Percentiles rank a stretch among this genome's conserved stretches.
Conservation (phyloP, 2,113 vertebrate genomes). For the Dicaeum eximium region DNA sequence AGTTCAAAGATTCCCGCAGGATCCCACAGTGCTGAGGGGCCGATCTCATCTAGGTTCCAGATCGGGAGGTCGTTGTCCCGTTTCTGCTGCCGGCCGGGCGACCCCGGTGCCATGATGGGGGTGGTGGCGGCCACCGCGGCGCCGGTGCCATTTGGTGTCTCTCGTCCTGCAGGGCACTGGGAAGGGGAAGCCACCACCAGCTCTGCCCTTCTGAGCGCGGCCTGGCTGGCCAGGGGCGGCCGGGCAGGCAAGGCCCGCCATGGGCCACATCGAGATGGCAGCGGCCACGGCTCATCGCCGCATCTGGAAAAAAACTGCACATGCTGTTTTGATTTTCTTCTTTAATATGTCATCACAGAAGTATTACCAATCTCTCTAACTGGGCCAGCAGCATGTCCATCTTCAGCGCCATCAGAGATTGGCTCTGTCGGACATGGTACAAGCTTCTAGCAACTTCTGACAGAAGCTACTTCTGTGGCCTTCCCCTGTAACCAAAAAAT, state of each 20-base stretch:
- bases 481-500: accelerated
- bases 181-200: no score
- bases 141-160: neutral
- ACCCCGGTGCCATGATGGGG: accelerated
- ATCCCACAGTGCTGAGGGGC: neutral
- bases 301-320: no score
- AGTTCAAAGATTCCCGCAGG: neutral
- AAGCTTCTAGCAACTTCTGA: neutral
- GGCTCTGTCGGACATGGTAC: neutral
- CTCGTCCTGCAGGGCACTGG: accelerated
- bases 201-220: neutral
- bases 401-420: neutral
- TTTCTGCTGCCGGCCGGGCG: neutral
- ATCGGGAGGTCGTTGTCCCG: accelerated
- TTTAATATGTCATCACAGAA: neutral
- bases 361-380: neutral
- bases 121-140: accelerated
- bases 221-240: accelerated
- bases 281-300: accelerated
- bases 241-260: neutral
- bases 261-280: accelerated
- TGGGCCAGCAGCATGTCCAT: no score
- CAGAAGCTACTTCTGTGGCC: neutral
- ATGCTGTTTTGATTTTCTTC: neutral
- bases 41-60: neutral